A percentile compares a stretch with the other conserved stretches of the same genome.
Conservation (phyloP, 2,888 invertebrate genomes). For the Phlogophora meticulosa region DNA sequence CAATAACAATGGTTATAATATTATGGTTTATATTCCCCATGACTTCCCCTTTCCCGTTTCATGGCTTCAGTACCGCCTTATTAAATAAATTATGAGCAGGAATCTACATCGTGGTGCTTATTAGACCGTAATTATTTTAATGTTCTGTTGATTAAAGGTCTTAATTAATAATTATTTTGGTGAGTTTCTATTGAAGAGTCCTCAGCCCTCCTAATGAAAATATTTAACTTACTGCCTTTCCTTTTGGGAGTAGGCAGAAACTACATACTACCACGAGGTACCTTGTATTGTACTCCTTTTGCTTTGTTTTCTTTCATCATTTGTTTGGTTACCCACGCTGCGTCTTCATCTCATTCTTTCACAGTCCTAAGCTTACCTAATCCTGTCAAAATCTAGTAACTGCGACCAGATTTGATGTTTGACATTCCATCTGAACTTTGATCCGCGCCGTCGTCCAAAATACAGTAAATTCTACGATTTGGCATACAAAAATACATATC, state of each 20-base stretch:
- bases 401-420: too few species aligned
- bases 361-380: too few species aligned
- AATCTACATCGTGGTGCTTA: neutral
- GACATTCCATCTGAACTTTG: too few species aligned
- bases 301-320: too few species aligned
- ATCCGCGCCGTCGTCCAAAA: too few species aligned
- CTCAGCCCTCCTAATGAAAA: neutral
- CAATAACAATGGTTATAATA: neutral
- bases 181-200: neutral
- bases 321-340: too few species aligned
- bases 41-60: neutral
- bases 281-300: too few species aligned
- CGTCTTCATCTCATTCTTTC: too few species aligned
- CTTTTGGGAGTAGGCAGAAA: too few species aligned
- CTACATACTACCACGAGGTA: too few species aligned
- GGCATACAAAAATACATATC: neutral
- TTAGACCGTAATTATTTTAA: neutral
- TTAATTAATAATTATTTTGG: neutral
- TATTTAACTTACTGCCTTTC: neutral
- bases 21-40: neutral
- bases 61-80: neutral
- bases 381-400: too few species aligned
- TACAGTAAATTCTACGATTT: too few species aligned
- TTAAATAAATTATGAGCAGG: constrained; percentile 19
- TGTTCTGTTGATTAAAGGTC: neutral